A percentile compares a stretch with the other conserved stretches of the same genome.
phyloP scores from a whole-genome alignment of 2,113 vertebrate species.

The Larimichthys crocea region DNA sequence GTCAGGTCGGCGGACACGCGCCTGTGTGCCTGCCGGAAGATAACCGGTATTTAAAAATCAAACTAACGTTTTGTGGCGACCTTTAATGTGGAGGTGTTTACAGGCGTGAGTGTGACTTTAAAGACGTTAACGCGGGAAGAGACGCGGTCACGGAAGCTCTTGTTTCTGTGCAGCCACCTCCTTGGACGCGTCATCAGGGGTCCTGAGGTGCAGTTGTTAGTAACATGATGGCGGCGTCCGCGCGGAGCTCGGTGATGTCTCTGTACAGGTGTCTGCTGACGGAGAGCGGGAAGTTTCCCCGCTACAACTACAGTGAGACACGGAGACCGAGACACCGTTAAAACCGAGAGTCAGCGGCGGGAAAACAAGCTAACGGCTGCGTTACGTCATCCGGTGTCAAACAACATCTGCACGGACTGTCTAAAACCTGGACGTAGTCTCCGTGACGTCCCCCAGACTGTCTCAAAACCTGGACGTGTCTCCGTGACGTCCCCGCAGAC shows the following conservation, averaged over 20 bases:
- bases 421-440: no score
- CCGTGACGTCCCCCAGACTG: no score
- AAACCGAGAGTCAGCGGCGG: neutral
- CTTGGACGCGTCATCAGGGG: neutral
- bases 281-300: constrained; percentile 89
- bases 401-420: no score
- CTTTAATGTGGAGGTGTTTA: rapidly evolving
- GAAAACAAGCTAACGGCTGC: neutral
- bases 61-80: rapidly evolving
- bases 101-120: no score
- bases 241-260: constrained; percentile 87
- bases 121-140: rapidly evolving
- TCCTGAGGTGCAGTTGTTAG: constrained; percentile 37
- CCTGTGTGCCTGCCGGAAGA: neutral
- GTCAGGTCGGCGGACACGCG: neutral
- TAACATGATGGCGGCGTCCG: constrained; percentile 88
- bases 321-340: rapidly evolving
- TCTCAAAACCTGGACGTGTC: no score
- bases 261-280: constrained; percentile 90
- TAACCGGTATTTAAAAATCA: neutral
- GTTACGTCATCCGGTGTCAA: no score
- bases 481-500: no score
- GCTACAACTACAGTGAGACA: constrained; percentile 91
- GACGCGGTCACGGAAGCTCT: rapidly evolving
- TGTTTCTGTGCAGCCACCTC: constrained; percentile 65